Percentiles rank a stretch among this genome's conserved stretches.
phyloP scores from a whole-genome alignment of 2,113 vertebrate species.

The Meles meles region DNA sequence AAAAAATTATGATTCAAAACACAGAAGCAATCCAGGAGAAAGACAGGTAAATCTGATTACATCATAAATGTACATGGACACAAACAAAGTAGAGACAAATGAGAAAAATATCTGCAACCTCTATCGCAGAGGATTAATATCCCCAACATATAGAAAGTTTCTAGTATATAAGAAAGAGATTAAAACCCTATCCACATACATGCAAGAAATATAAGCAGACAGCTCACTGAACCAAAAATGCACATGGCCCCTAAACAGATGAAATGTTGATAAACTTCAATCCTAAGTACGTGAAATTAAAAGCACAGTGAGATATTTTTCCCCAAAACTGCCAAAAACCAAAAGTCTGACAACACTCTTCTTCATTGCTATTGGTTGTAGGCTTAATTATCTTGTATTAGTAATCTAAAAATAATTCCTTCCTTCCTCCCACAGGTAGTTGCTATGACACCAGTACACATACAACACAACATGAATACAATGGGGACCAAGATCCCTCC shows the following conservation, averaged over 20 bases:
- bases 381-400: background rate
- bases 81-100: background rate
- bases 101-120: constrained; percentile 9
- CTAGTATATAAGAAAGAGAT: background rate
- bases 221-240: background rate
- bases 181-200: background rate
- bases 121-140: background rate
- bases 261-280: background rate
- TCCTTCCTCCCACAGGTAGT: background rate
- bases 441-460: background rate
- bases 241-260: background rate
- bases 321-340: background rate
- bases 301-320: background rate
- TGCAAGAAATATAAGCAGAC: background rate
- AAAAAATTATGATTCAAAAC: background rate
- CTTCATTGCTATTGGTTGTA: background rate
- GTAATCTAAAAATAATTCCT: constrained; percentile 40
- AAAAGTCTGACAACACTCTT: background rate
- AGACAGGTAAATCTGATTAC: background rate
- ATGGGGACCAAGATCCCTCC: background rate
- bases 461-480: background rate
- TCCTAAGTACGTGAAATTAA: constrained; percentile 4
- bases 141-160: background rate
- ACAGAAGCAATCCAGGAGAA: background rate
- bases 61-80: background rate